These are phyloP conservation scores for Pseudomyrmex flavicornis DNA, from an alignment of 1,140 invertebrate genomes.

Conservation along the genomic window DNA sequence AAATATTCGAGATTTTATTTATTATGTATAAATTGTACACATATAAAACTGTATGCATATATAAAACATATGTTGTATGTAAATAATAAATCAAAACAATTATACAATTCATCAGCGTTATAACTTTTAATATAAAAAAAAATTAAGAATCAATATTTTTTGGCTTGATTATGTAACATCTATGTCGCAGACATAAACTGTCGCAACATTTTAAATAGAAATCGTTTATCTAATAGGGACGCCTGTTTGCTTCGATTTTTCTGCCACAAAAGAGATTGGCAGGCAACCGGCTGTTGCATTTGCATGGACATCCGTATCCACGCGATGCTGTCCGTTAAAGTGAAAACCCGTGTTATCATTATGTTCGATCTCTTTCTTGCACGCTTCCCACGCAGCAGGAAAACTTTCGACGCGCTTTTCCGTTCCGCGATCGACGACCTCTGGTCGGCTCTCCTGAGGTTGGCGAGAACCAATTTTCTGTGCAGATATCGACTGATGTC, in stretches of 20 bases:
- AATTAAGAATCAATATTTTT: not conserved
- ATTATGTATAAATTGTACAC: not conserved
- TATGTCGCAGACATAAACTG: not conserved
- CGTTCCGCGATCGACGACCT: conserved; percentile 15
- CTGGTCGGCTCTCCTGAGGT: not conserved
- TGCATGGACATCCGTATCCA: conserved; percentile 42
- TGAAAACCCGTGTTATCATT: conserved; percentile 64
- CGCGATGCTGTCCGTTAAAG: conserved; percentile 44
- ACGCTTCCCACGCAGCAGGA: not conserved
- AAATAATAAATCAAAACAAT: not conserved
- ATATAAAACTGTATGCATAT: no score
- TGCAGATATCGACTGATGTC: conserved; percentile 48
- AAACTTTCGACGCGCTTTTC: conserved; percentile 49
- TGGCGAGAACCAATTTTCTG: conserved; percentile 48
- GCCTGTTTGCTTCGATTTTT: conserved; percentile 56
- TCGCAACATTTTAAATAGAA: conserved; percentile 1
- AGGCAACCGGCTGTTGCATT: conserved; percentile 56
- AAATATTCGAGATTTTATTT: conserved; percentile 28
- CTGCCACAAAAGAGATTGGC: conserved; percentile 38
- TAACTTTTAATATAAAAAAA: not conserved
- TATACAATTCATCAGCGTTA: not conserved
- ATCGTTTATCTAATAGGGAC: not conserved
- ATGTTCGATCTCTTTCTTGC: conserved; percentile 30
- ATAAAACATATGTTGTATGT: no score
- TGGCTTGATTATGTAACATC: not conserved